Conservation (phyloP, 2,797 vertebrate genomes). For the Sparus aurata region DNA sequence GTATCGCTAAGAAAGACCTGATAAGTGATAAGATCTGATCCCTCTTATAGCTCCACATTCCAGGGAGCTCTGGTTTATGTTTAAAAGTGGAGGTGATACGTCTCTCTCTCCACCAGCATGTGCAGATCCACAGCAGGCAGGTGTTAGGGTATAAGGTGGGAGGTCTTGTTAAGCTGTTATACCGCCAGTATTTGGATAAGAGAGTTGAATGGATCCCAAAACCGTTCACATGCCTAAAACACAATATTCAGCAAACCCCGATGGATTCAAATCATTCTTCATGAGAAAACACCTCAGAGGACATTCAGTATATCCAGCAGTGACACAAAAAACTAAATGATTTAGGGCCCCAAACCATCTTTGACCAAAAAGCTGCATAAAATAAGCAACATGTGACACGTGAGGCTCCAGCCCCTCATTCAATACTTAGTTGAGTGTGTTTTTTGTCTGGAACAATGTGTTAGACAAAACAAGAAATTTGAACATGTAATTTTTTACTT, state of each 20-base stretch:
- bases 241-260: constrained; percentile 19
- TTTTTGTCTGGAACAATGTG: too few species aligned
- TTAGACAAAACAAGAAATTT: neutral
- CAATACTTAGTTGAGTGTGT: too few species aligned
- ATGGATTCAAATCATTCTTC: constrained; percentile 7
- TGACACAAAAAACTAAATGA: neutral
- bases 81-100: constrained; percentile 41
- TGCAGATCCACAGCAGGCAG: constrained; percentile 51
- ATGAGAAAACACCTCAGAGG: neutral
- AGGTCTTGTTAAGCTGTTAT: constrained; percentile 51
- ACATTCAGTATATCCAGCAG: neutral
- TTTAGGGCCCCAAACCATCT: neutral
- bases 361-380: neutral
- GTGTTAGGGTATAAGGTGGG: constrained; percentile 63
- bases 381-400: neutral
- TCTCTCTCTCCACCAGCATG: constrained; percentile 3
- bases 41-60: constrained; percentile 56
- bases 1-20: constrained; percentile 23
- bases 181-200: constrained; percentile 33
- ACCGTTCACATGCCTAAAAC: constrained; percentile 16
- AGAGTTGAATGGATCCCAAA: constrained; percentile 15
- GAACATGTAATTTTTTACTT: neutral
- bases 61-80: constrained; percentile 59
- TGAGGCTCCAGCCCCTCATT: too few species aligned
- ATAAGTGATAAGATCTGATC: constrained; percentile 62